phyloP scores from a whole-genome alignment of 2,888 invertebrate genomes.

The Leistus spinibarbis region DNA sequence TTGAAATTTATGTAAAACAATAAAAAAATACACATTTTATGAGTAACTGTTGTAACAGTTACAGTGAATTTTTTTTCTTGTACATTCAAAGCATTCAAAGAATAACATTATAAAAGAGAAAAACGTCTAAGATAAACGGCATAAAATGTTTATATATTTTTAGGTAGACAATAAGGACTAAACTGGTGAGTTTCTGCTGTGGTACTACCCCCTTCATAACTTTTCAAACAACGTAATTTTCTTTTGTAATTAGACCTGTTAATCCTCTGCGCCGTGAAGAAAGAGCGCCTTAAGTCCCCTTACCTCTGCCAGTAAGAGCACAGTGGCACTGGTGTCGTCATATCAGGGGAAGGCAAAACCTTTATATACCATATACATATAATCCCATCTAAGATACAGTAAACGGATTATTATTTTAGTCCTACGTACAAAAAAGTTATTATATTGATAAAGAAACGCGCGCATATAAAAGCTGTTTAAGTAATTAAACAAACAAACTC shows the following conservation, averaged over 20 bases:
- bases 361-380: conserved; percentile 27
- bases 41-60: background rate
- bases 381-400: conserved; percentile 43
- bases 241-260: conserved; percentile 35
- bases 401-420: conserved; percentile 46
- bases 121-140: conserved; percentile 18
- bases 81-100: background rate
- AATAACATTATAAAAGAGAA: conserved; percentile 15
- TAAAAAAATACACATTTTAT: background rate
- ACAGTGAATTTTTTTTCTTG: background rate
- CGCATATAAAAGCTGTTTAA: conserved; percentile 45
- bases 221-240: conserved; percentile 35
- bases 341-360: background rate
- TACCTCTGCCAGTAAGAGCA: background rate
- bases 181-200: background rate
- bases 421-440: conserved; percentile 43
- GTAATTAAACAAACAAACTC: conserved; percentile 48
- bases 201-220: conserved; percentile 24
- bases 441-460: conserved; percentile 45
- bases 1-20: background rate
- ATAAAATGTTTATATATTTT: conserved; percentile 20
- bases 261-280: conserved; percentile 30
- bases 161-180: background rate
- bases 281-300: background rate
- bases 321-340: background rate